Evolutionary conservation across 2,888 invertebrate genomes (phyloP), one percentile per base, ranked within the genome.

Genomic region (Heliothis peltigera): DNA sequence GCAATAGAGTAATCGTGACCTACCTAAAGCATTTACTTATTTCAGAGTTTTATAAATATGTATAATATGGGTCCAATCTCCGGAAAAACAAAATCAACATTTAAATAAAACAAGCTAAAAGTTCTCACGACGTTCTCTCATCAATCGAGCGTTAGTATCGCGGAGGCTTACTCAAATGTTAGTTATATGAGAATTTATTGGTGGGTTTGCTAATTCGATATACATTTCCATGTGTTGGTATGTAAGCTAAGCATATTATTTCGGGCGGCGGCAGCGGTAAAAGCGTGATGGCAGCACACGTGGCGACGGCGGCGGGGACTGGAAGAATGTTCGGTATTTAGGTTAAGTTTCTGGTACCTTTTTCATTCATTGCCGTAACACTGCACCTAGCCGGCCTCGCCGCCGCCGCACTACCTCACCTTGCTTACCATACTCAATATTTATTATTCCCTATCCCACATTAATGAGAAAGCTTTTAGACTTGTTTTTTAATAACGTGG

Each of bases 311-410:
- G 87, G 83, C 87, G 88, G 87, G 85, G 88, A 86, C 91, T 91
- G 81, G 87, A 92, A 90, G 93, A 93, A 95, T 94, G 92, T 84
- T 82, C 78, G 93, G 95, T 94, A 95, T 95, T 94, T 94, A 92
- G 95, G 95, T 95, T 94, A 92, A 91, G 91, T 91, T 91, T 91
- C 91, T 92, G 92, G 92, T 92, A 92, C 92, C 91, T 92, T 92
- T 82, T 94, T 92, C 94, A 95, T 95, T 95, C 93, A 95, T 90
- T 90, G 92, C 91, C 89, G 90, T 89, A 91, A 88, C 91, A 91
- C 88, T 93, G 93, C 93, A 94, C 88, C 91, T 89, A 89, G 88
- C 86, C 63, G 80, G 84, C 83, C 78, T 71, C 82, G 80, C 68
- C 73, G 78, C 70, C 53, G 73, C 63, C 64, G 61, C 67, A 58